Evolutionary conservation across 2,888 invertebrate genomes (phyloP).

Genomic region (Euzophera pinguis): DNA sequence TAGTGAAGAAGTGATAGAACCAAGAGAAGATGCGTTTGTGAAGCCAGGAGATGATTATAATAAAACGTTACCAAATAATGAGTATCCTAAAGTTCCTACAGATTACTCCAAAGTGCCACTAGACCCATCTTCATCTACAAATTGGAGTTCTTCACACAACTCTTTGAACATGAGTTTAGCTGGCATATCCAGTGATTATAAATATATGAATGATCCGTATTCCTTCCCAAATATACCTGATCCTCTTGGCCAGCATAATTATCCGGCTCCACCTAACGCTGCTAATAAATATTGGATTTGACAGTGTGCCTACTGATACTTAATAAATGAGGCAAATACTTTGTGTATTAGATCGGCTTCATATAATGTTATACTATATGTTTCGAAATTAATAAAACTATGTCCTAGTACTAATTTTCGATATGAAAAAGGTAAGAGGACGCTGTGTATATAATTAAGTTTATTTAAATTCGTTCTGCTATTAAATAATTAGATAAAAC

Average conservation of each 20-base stretch:
- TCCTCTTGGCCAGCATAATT: conserved; percentile 66
- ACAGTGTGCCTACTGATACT: conserved; percentile 31
- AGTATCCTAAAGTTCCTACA: conserved; percentile 79
- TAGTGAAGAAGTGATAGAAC: conserved; percentile 62
- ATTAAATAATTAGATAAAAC: conserved; percentile 30
- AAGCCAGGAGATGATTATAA: conserved; percentile 62
- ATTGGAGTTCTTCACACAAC: conserved; percentile 75
- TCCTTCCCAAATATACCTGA: conserved; percentile 69
- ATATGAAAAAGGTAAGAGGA: no score
- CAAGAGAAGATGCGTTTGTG: conserved; percentile 60
- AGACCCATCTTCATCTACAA: conserved; percentile 76
- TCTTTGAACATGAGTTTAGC: conserved; percentile 72
- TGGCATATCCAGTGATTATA: conserved; percentile 70
- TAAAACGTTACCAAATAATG: conserved; percentile 67
- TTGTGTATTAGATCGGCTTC: no score
- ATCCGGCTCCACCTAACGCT: conserved; percentile 63
- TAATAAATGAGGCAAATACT: no score
- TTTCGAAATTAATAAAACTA: no score
- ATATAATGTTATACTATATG: no score
- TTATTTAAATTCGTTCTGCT: neutral
- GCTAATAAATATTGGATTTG: conserved; percentile 77
- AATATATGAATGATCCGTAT: conserved; percentile 75
- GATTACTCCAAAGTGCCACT: conserved; percentile 70
- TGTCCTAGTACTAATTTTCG: no score
- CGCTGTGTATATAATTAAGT: neutral